Percentiles rank a stretch among this genome's conserved stretches.
phyloP scores from a whole-genome alignment of 2,113 vertebrate genomes.

The Pipra filicauda region DNA sequence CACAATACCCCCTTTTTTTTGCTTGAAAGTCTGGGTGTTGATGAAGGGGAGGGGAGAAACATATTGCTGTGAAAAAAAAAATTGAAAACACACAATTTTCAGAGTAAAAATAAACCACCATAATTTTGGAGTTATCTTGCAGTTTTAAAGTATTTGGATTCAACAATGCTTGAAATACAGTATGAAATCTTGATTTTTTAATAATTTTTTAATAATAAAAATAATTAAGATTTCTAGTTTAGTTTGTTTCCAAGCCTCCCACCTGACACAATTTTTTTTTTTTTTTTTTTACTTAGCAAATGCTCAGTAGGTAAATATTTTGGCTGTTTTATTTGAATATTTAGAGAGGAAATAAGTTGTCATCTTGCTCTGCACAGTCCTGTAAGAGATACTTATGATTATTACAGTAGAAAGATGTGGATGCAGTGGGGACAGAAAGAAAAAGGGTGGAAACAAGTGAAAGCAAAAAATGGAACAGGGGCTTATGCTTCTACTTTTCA shows the following conservation, averaged over 20 bases:
- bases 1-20: rapidly evolving
- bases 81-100: background rate
- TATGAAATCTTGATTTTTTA: background rate
- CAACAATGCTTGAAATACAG: background rate
- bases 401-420: background rate
- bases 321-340: background rate
- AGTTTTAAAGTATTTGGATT: background rate
- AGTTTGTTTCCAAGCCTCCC: background rate
- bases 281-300: background rate
- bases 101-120: background rate
- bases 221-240: background rate
- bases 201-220: background rate
- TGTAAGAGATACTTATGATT: background rate
- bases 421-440: background rate
- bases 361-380: background rate
- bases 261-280: rapidly evolving
- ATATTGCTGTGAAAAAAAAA: background rate
- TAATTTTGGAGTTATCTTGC: background rate
- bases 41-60: background rate
- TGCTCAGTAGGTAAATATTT: background rate
- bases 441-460: background rate
- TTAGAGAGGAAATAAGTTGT: background rate
- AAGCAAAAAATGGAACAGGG: background rate
- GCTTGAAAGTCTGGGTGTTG: background rate
- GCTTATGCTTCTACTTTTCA: background rate